These are phyloP conservation scores for Melanotaenia parkinsoni DNA, from an alignment of 2,797 vertebrate species.

Conservation along the genomic window DNA sequence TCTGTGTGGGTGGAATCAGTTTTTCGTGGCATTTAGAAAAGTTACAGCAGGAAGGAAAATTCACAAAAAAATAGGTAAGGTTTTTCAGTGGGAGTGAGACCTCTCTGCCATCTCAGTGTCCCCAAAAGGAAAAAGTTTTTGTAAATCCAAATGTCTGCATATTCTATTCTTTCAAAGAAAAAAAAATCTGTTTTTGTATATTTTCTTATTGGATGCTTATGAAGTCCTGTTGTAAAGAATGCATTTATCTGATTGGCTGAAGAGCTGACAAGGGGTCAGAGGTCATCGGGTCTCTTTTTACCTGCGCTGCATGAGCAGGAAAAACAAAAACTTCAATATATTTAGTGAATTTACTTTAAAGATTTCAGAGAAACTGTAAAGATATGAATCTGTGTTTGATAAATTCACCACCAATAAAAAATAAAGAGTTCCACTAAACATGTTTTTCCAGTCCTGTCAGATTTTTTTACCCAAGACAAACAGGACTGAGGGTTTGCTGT, in stretches of 20 bases:
- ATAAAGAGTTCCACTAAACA: slow-evolving; percentile 59
- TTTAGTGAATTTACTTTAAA: slow-evolving; percentile 43
- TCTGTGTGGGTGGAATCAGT: slow-evolving; percentile 59
- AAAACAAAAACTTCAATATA: slow-evolving; percentile 29
- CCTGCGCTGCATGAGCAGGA: slow-evolving; percentile 62
- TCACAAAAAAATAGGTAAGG: slow-evolving; percentile 39
- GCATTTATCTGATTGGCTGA: slow-evolving; percentile 58
- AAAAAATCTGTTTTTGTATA: slow-evolving; percentile 59
- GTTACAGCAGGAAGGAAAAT: slow-evolving; percentile 39
- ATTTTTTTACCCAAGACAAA: background rate
- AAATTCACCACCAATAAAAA: slow-evolving; percentile 68
- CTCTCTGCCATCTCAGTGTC: slow-evolving; percentile 23
- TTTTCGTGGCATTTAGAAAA: slow-evolving; percentile 68
- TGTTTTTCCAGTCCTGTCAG: background rate
- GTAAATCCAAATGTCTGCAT: slow-evolving; percentile 55
- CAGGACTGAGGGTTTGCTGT: too few relatives aligned
- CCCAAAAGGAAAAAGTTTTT: slow-evolving; percentile 48
- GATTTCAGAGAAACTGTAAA: slow-evolving; percentile 57
- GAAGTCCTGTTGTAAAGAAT: slow-evolving; percentile 54
- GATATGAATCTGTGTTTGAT: slow-evolving; percentile 72
- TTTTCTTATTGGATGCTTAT: slow-evolving; percentile 73
- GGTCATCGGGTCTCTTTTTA: slow-evolving; percentile 28
- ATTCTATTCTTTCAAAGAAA: slow-evolving; percentile 58
- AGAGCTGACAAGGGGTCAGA: slow-evolving; percentile 41
- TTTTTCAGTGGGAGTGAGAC: slow-evolving; percentile 65